Evolutionary conservation across 1,140 invertebrate species (phyloP), one percentile per base, ranked within the genome.

Genomic region (Saccostrea glomerata): DNA sequence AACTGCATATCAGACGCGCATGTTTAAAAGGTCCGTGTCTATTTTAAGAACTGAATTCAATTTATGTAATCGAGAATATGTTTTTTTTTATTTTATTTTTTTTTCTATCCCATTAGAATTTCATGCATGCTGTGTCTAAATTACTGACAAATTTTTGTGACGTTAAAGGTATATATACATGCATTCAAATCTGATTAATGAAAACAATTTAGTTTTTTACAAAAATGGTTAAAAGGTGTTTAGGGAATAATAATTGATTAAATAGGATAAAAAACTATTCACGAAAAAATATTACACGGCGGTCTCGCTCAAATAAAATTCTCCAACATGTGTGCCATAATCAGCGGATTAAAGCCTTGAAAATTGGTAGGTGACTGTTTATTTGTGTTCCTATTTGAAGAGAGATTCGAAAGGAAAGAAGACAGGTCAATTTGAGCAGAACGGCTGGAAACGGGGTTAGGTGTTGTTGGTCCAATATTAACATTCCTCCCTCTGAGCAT

Each of bases 1-100:
- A 77, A 77, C 70, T 77, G 70, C 70, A 77, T 77, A 77, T 77
- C 7, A 77, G 70, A 77, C 70, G 70, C 70, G 70, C 70, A 77
- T 77, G 70, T 25, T 25, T 36, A 77, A 63, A 77, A 77, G 70
- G 70, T 36, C 25, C 70, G 70, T 11, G 0, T 77, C 25, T 77
- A 2, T 73, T 77, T 77, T 36, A 11, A 77, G 15, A 30, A 15
- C 15, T 30, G 25, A 36, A 77, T 30, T 77, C 70, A 36, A 36
- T 36, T 0, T 36, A 77, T 15, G 36, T 30, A 30, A 15, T 30
- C 13, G 25, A 30, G 70, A 36, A 17, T 77, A 11, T 30, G 11
- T 77, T 30, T 25, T 77, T 30, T 12, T 77, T 77, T 73, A 25
- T 30, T 15, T 25, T 3, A 47, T 3, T 7, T 7, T 12, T 1